A percentile compares a stretch with the other conserved stretches of the same genome.
phyloP scores from a whole-genome alignment of 2,888 invertebrate species.

The Patella ulyssiponensis region DNA sequence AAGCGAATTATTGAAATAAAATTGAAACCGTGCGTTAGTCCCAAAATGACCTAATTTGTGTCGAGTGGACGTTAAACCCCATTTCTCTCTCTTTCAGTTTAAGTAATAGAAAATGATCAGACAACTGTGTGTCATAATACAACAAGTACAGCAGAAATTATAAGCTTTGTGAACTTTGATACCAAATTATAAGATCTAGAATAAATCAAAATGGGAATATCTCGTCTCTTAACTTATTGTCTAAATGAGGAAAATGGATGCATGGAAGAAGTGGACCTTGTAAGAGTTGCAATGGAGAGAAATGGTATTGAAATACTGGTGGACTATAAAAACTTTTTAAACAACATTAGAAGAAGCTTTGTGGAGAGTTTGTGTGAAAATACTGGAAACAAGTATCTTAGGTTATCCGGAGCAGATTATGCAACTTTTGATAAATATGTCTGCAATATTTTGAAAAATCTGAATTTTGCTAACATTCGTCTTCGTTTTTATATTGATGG shows the following conservation, averaged over 20 bases:
- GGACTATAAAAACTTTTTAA: constrained; percentile 65
- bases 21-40: no score
- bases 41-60: no score
- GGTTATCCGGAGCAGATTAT: constrained; percentile 66
- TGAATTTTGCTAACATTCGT: constrained; percentile 55
- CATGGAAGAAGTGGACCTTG: constrained; percentile 58
- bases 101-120: no score
- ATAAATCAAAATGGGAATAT: constrained; percentile 57
- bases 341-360: constrained; percentile 53
- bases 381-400: constrained; percentile 55
- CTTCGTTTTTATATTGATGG: constrained; percentile 67
- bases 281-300: constrained; percentile 53
- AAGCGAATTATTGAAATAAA: no score
- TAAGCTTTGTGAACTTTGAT: no score
- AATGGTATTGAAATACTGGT: constrained; percentile 65
- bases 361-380: constrained; percentile 50
- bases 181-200: no score
- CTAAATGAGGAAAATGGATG: constrained; percentile 48
- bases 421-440: constrained; percentile 52
- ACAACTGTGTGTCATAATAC: no score
- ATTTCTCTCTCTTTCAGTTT: no score
- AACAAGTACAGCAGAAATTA: no score
- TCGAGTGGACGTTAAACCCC: no score
- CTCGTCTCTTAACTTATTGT: constrained; percentile 55
- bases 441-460: constrained; percentile 55